Evolutionary conservation across 1,140 invertebrate genomes (phyloP), one percentile per base, ranked within the genome.

Genomic region (Glossosoma conforme): DNA sequence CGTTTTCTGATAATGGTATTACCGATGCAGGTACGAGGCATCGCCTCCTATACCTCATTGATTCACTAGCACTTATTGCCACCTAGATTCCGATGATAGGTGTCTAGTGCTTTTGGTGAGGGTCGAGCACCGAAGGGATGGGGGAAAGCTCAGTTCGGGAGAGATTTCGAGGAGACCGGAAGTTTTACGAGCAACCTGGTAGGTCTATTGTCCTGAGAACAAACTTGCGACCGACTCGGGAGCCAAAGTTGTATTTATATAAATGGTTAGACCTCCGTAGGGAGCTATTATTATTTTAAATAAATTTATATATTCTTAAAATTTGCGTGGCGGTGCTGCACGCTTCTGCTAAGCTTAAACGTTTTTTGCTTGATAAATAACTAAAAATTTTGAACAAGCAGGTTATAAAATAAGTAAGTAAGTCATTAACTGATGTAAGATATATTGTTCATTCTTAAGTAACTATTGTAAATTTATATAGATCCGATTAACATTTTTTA

Each of bases 191-290:
- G 44, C 54, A 24, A 22, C 21, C 48, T 52, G 49, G 50, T 52
- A 56, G 49, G 44, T 52, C 54, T 56, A 56, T 56, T 56, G 54
- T 56, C 49, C 49, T 30, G 40, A 48, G 49, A 48, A 40, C 49
- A 52, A 51, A 56, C 54, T 56, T 52, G 40, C 41, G 49, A 56
- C 48, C 49, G 33, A 41, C 40, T 44, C 49, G 37, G 20, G 21
- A 56, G 28, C 48, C 49, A 41, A 46, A 48, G 21, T 56, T 56
- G 43, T 52, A 51, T 56, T 51, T 47, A 44, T 55, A 50, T 43
- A 55, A 48, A 56, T 56, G 54, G 49, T 38, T 48, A 48, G 38
- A 36, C 42, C 47, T n/a, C n/a, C n/a, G n/a, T n/a, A n/a, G n/a
- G n/a, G n/a, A n/a, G n/a, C n/a, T n/a, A n/a, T n/a, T n/a, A n/a